Evolutionary conservation across 2,888 invertebrate species (phyloP).

Genomic region (Loripinus fragilis): DNA sequence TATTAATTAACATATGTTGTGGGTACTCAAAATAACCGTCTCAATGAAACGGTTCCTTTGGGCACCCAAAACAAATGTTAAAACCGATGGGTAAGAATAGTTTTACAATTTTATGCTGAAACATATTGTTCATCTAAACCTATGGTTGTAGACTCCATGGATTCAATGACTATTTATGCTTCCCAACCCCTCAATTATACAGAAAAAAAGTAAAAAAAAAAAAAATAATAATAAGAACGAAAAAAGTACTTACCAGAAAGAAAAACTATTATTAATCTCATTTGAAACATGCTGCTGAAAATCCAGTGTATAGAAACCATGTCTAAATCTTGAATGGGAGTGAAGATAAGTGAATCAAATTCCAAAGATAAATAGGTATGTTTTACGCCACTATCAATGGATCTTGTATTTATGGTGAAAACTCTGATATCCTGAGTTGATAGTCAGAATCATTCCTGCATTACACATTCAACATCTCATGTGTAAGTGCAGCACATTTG

Average conservation of each 20-base stretch:
- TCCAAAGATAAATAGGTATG: slow-evolving; percentile 16
- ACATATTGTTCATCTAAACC: too few species aligned
- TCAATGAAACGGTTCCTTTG: too few species aligned
- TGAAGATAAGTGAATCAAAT: slow-evolving; percentile 14
- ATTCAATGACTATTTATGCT: too few species aligned
- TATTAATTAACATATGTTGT: too few species aligned
- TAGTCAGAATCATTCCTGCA: not conserved
- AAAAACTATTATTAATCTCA: slow-evolving; percentile 14
- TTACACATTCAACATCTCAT: not conserved
- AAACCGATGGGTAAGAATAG: too few species aligned
- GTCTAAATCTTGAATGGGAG: slow-evolving; percentile 12
- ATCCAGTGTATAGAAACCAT: not conserved
- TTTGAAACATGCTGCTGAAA: slow-evolving; percentile 15
- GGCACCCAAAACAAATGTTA: too few species aligned
- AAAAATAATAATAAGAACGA: too few species aligned
- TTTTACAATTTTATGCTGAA: too few species aligned
- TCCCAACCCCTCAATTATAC: too few species aligned
- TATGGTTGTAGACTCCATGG: too few species aligned
- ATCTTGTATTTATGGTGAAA: slow-evolving; percentile 16
- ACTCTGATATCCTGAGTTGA: slow-evolving; percentile 17
- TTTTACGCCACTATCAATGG: slow-evolving; percentile 14
- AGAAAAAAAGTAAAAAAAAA: too few species aligned
- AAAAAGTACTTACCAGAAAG: slow-evolving; percentile 10
- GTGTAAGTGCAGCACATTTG: not conserved
- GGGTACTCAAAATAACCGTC: too few species aligned